Conservation (phyloP, 2,797 vertebrate genomes). For the Urophycis tenuis region DNA sequence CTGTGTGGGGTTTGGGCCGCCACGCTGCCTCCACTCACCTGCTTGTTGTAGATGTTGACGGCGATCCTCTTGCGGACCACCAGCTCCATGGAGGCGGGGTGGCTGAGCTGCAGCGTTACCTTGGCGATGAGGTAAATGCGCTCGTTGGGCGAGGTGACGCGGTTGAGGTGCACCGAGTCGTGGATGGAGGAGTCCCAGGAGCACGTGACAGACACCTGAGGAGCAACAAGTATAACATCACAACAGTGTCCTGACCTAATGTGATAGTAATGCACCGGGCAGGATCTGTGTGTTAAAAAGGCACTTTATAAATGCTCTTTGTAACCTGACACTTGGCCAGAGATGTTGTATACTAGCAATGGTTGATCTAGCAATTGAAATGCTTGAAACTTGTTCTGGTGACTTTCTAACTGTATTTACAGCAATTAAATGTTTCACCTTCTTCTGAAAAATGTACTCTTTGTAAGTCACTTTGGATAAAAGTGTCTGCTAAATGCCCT, state of each 20-base stretch:
- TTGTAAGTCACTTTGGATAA: no score
- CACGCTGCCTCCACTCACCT: constrained; percentile 65
- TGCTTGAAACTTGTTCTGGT: no score
- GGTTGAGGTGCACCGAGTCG: constrained; percentile 89
- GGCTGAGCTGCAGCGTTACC: constrained; percentile 92
- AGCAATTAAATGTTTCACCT: no score
- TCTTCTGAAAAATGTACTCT: no score
- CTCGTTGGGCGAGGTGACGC: constrained; percentile 87
- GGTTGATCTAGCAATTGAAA: no score
- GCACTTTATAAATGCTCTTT: no score
- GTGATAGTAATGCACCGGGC: neutral
- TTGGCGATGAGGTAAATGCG: constrained; percentile 95
- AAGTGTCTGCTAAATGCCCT: no score
- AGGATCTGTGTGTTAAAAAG: neutral
- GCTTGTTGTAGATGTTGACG: constrained; percentile 97
- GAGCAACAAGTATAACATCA: neutral
- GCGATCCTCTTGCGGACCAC: constrained; percentile 93
- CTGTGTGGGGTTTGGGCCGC: neutral
- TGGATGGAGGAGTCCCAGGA: constrained; percentile 98
- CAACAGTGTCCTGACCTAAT: neutral
- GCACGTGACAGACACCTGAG: constrained; percentile 83
- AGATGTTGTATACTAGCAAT: no score
- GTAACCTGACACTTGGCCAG: no score
- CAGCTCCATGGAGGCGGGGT: constrained; percentile 91
- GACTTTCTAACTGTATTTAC: no score